Conservation (phyloP, 1,140 invertebrate genomes). For the Cydia amplana region DNA sequence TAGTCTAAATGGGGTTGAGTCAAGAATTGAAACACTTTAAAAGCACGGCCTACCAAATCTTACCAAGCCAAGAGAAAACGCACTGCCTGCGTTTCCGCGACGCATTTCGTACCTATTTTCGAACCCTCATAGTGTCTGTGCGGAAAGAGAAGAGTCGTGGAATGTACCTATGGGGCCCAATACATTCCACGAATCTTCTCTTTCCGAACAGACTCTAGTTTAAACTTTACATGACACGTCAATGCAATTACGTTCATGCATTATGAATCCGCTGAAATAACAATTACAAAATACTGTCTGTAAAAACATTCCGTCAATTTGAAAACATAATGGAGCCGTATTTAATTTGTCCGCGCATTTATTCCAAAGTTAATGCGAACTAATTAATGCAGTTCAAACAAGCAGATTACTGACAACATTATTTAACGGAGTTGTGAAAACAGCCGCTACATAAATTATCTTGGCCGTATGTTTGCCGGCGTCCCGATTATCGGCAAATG, state of each 20-base stretch:
- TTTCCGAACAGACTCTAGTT: too few relatives aligned
- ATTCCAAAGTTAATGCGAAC: constrained; percentile 21
- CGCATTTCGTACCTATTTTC: not conserved
- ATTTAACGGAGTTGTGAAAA: constrained; percentile 27
- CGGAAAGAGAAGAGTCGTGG: too few relatives aligned
- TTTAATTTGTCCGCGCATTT: constrained; percentile 25
- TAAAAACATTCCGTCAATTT: constrained; percentile 27
- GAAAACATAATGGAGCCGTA: constrained; percentile 23
- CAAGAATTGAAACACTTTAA: too few relatives aligned
- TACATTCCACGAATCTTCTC: too few relatives aligned
- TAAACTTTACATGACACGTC: not conserved
- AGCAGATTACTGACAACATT: constrained; percentile 29
- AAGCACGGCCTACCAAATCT: too few relatives aligned
- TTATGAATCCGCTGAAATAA: not conserved
- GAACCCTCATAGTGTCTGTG: too few relatives aligned
- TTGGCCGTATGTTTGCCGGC: constrained; percentile 9
- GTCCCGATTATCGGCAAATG: not conserved
- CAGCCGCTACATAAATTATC: constrained; percentile 27
- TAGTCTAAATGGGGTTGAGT: too few relatives aligned
- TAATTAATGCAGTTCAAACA: constrained; percentile 32
- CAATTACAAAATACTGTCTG: not conserved
- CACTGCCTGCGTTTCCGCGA: too few relatives aligned
- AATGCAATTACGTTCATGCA: constrained; percentile 1
- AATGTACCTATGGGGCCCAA: too few relatives aligned
- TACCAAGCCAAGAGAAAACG: too few relatives aligned